Percentiles rank a stretch among this genome's conserved stretches.
Conservation (phyloP, 1,140 invertebrate genomes). For the Zaprionus gabonicus region DNA sequence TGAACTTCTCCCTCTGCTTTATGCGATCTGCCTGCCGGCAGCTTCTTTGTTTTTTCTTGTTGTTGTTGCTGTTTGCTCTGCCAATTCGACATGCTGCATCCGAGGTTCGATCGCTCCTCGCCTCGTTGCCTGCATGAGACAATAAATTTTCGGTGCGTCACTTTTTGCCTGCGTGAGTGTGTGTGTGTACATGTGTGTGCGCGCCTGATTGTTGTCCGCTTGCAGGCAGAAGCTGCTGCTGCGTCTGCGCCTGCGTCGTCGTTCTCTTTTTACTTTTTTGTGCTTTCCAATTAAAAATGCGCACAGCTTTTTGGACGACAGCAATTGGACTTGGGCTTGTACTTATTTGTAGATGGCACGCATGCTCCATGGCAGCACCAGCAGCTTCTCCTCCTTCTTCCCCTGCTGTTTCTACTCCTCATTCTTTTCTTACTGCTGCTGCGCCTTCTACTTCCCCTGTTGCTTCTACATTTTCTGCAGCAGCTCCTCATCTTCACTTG, state of each 20-base stretch:
- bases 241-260: not conserved
- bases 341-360: constrained; percentile 81
- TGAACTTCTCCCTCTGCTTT: constrained; percentile 18
- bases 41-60: constrained; percentile 37
- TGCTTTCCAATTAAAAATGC: constrained; percentile 81
- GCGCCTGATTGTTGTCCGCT: constrained; percentile 18
- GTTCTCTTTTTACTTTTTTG: constrained; percentile 13
- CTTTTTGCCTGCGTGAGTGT: constrained; percentile 54
- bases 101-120: constrained; percentile 36
- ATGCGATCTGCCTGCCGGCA: constrained; percentile 52
- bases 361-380: constrained; percentile 38
- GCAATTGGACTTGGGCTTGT: constrained; percentile 70
- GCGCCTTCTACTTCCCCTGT: not conserved
- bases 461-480: not conserved
- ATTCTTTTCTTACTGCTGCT: not conserved
- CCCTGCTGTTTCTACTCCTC: not conserved
- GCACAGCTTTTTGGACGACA: constrained; percentile 40
- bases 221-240: constrained; percentile 2
- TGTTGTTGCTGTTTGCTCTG: constrained; percentile 54
- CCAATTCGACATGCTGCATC: constrained; percentile 64
- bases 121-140: constrained; percentile 55
- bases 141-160: constrained; percentile 82
- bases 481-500: not conserved
- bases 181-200: constrained; percentile 15
- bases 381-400: not conserved